Evolutionary conservation across 2,113 vertebrate genomes (phyloP).

Genomic region (Catharus bicknelli): DNA sequence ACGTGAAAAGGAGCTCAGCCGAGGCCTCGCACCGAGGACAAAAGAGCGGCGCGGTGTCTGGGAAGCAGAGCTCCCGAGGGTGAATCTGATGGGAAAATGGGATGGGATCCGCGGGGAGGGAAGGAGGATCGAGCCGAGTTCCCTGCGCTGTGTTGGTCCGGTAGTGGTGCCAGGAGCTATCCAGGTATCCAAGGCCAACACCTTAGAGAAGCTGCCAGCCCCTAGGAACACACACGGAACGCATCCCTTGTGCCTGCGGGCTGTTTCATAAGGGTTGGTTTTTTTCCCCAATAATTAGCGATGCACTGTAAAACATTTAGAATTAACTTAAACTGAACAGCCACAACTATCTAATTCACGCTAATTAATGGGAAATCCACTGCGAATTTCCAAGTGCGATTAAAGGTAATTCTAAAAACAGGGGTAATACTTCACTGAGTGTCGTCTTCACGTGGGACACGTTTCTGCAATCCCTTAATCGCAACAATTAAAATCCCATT

Average conservation of each 20-base stretch:
- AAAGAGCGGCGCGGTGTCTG: neutral
- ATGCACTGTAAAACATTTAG: neutral
- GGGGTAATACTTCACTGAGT: neutral
- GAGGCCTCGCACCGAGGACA: neutral
- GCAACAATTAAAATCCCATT: neutral
- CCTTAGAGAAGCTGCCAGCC: neutral
- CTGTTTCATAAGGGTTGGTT: neutral
- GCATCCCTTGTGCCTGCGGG: neutral
- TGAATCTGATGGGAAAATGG: neutral
- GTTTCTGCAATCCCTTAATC: neutral
- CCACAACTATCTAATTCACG: neutral
- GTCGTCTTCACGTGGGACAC: neutral
- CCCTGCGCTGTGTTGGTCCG: neutral
- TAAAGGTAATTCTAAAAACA: neutral
- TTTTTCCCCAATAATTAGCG: neutral
- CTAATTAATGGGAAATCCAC: neutral
- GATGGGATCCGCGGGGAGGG: neutral
- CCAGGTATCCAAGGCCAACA: neutral
- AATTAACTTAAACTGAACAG: neutral
- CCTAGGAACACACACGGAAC: neutral
- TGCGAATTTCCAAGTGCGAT: neutral
- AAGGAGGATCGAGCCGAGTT: accelerated
- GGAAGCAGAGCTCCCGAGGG: neutral
- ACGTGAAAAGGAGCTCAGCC: neutral
- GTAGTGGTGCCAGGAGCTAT: neutral